A percentile compares a stretch with the other conserved stretches of the same genome.
Conservation (phyloP, 2,113 vertebrate species). For the Otus sunia region DNA sequence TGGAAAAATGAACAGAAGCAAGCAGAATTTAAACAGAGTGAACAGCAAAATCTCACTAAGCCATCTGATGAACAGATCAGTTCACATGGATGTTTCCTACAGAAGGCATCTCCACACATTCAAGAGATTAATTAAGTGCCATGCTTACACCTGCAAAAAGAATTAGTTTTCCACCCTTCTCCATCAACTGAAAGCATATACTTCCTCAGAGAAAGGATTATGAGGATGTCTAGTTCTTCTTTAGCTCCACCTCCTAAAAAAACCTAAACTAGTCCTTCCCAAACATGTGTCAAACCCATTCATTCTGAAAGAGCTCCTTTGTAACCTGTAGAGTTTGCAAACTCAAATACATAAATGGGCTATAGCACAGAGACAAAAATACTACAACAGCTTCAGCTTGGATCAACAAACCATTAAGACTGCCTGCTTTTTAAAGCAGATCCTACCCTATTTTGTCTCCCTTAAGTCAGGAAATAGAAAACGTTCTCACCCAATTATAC, state of each 20-base stretch:
- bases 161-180: not conserved
- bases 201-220: not conserved
- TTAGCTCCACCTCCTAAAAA: not conserved
- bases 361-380: not conserved
- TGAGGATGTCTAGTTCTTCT: not conserved
- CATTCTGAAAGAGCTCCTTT: not conserved
- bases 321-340: not conserved
- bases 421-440: not conserved
- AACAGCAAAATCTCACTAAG: not conserved
- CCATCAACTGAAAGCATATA: not conserved
- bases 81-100: not conserved
- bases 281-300: not conserved
- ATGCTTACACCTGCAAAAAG: not conserved
- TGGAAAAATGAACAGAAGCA: not conserved
- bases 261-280: not conserved
- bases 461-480: not conserved
- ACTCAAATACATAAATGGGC: not conserved
- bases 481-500: not conserved
- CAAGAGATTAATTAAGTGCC: not conserved
- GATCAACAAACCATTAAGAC: not conserved
- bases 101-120: not conserved
- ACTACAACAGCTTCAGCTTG: not conserved
- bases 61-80: not conserved
- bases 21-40: not conserved
- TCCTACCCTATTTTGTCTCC: not conserved